Evolutionary conservation across 2,888 invertebrate genomes (phyloP).

Genomic region (Platycnemis pennipes): DNA sequence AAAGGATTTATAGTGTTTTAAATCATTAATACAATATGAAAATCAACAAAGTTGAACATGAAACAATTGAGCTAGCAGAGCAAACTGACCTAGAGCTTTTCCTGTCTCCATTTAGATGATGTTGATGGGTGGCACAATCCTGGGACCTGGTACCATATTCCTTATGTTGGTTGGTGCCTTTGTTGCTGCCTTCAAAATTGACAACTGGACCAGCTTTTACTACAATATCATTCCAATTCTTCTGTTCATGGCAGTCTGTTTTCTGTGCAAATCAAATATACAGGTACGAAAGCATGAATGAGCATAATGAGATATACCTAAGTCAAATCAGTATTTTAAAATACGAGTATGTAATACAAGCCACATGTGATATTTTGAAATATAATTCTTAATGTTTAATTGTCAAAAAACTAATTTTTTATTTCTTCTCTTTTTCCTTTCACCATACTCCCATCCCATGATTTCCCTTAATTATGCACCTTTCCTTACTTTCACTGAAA

Average conservation of each 20-base stretch:
- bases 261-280: constrained; percentile 84
- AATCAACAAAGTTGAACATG: too few species aligned
- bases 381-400: neutral
- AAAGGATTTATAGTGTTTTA: too few species aligned
- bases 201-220: constrained; percentile 84
- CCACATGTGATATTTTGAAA: neutral
- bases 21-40: too few species aligned
- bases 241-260: constrained; percentile 85
- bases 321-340: too few species aligned
- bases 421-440: neutral
- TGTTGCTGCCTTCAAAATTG: constrained; percentile 88
- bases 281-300: constrained; percentile 81
- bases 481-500: neutral
- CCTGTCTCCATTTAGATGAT: constrained; percentile 78
- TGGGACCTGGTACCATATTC: constrained; percentile 92
- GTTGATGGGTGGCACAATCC: constrained; percentile 87
- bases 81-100: neutral
- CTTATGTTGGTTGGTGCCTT: constrained; percentile 92
- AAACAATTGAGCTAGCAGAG: neutral
- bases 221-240: constrained; percentile 86
- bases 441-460: too few species aligned
- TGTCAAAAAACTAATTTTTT: neutral
- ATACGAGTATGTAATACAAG: neutral
- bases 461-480: neutral
- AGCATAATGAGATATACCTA: too few species aligned